Conservation (phyloP, 2,888 invertebrate species). For the Coremacera marginata region DNA sequence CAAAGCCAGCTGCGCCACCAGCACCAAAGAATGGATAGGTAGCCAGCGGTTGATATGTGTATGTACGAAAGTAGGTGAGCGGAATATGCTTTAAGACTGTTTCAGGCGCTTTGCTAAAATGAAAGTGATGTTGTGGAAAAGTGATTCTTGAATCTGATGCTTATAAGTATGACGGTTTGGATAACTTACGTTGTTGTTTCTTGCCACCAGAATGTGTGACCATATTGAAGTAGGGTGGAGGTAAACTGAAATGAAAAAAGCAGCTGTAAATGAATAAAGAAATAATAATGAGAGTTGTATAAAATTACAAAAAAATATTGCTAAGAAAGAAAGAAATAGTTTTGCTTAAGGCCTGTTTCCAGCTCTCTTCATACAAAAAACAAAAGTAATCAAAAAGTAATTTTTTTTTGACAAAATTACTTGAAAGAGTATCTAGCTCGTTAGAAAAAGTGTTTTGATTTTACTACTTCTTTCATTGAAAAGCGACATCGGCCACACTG, state of each 20-base stretch:
- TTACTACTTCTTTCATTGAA: too few species aligned
- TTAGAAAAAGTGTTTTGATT: too few species aligned
- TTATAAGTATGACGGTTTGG: too few species aligned
- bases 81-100: constrained; percentile 63
- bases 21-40: constrained; percentile 52
- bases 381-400: too few species aligned
- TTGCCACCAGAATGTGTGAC: constrained; percentile 61
- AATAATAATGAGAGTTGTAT: neutral
- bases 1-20: constrained; percentile 34
- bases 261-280: constrained; percentile 5
- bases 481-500: too few species aligned
- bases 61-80: constrained; percentile 67
- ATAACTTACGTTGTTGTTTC: constrained; percentile 59
- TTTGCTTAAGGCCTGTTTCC: too few species aligned
- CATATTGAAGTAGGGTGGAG: constrained; percentile 1
- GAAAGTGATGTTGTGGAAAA: neutral
- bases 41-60: constrained; percentile 65
- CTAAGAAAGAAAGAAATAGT: too few species aligned
- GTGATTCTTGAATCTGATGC: too few species aligned
- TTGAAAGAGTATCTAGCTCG: too few species aligned
- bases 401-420: too few species aligned
- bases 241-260: constrained; percentile 23
- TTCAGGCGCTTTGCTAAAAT: constrained; percentile 54
- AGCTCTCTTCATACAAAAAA: too few species aligned
- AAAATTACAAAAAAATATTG: too few species aligned